A percentile compares a stretch with the other conserved stretches of the same genome.
These are phyloP conservation scores for Lycopodina hypogea DNA, from an alignment of 37 sponge, comb jelly and placozoan genomes.

Conservation along the genomic window DNA sequence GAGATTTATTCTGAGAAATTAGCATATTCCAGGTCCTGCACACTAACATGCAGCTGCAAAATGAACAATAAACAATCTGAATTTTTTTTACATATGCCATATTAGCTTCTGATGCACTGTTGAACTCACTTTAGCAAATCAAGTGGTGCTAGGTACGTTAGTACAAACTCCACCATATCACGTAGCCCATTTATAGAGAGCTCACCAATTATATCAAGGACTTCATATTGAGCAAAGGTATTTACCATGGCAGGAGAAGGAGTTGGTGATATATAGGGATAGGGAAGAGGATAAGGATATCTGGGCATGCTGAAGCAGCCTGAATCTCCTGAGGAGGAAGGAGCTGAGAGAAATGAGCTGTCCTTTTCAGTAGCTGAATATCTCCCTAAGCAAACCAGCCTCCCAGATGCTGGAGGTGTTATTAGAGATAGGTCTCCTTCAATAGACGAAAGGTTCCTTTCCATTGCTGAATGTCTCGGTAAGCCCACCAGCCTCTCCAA, in stretches of 20 bases:
- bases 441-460: too few species aligned
- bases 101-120: not conserved
- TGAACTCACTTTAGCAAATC: constrained; percentile 17
- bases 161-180: not conserved
- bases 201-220: constrained; percentile 15
- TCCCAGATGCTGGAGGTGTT: too few species aligned
- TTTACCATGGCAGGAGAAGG: not conserved
- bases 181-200: constrained; percentile 4
- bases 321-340: constrained; percentile 7
- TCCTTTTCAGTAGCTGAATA: too few species aligned
- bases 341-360: constrained; percentile 24
- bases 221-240: not conserved
- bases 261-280: constrained; percentile 11
- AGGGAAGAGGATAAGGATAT: constrained; percentile 9
- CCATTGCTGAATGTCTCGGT: too few species aligned
- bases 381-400: too few species aligned
- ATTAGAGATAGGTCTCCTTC: too few species aligned
- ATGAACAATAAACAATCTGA: not conserved
- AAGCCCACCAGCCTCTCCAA: too few species aligned
- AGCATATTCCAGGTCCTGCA: not conserved
- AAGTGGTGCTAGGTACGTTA: constrained; percentile 10
- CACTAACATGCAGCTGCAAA: constrained; percentile 7
- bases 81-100: too few species aligned
- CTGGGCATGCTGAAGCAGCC: not conserved
- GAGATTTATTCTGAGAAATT: not conserved